A percentile compares a stretch with the other conserved stretches of the same genome.
phyloP scores from a whole-genome alignment of 1,140 invertebrate species.

The Musca vetustissima region DNA sequence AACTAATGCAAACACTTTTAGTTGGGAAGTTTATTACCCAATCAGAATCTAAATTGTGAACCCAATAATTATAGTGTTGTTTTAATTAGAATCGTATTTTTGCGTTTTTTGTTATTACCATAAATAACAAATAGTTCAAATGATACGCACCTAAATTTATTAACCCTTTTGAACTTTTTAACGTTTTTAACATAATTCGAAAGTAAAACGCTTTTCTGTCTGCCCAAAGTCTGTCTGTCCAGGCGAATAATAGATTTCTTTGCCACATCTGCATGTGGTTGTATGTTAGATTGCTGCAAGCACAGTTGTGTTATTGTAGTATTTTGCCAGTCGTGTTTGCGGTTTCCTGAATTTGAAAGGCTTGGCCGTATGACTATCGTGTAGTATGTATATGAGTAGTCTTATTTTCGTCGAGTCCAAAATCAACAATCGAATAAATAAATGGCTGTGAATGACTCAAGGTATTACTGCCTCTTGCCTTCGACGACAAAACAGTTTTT shows the following conservation, averaged over 20 bases:
- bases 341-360: slow-evolving; percentile 20
- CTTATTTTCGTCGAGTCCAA: not conserved
- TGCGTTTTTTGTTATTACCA: too few species aligned
- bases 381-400: not conserved
- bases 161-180: slow-evolving; percentile 12
- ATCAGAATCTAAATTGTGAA: too few species aligned
- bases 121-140: too few species aligned
- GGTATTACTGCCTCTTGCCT: not conserved
- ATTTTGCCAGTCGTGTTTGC: not conserved
- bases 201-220: not conserved
- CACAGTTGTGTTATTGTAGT: not conserved
- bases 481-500: not conserved
- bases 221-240: not conserved
- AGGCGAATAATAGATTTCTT: too few species aligned
- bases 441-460: slow-evolving; percentile 1
- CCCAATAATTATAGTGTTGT: too few species aligned
- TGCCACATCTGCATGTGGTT: too few species aligned
- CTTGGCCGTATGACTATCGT: slow-evolving; percentile 18
- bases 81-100: too few species aligned
- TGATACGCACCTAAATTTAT: slow-evolving; percentile 17
- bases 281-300: too few species aligned
- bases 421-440: not conserved
- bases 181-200: slow-evolving; percentile 5
- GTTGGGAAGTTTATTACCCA: too few species aligned
- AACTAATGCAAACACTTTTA: too few species aligned